Percentiles rank a stretch among this genome's conserved stretches.
Evolutionary conservation across 2,797 vertebrate species (phyloP).

Genomic region (Melanotaenia boesemani): DNA sequence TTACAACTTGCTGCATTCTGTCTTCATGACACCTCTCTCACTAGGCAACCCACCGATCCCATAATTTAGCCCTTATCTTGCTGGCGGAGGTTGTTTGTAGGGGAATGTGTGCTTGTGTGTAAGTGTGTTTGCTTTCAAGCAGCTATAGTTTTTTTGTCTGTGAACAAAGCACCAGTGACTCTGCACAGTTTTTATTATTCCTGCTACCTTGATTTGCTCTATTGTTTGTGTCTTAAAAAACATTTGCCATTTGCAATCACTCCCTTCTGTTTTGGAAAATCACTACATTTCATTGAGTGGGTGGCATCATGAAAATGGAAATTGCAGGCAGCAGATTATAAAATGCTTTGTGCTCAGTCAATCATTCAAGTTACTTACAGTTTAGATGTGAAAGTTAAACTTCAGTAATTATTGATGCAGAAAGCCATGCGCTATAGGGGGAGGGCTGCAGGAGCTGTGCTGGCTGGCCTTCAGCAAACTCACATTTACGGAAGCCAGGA

Average conservation of each 20-base stretch:
- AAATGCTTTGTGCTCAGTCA: constrained; percentile 41
- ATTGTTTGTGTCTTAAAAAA: constrained; percentile 64
- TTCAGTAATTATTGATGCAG: constrained; percentile 54
- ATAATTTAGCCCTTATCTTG: constrained; percentile 74
- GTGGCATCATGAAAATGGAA: constrained; percentile 34
- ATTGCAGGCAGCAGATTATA: constrained; percentile 41
- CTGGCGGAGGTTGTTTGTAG: constrained; percentile 69
- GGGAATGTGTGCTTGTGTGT: constrained; percentile 44
- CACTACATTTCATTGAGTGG: constrained; percentile 52
- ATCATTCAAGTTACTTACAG: constrained; percentile 51
- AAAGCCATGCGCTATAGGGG: constrained; percentile 30
- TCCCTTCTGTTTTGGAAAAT: constrained; percentile 59
- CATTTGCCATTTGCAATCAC: constrained; percentile 57
- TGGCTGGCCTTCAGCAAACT: constrained; percentile 45
- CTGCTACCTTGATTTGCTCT: constrained; percentile 52
- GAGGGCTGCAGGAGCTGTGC: constrained; percentile 38
- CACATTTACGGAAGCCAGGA: constrained; percentile 40
- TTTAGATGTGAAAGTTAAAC: constrained; percentile 53
- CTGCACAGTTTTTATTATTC: constrained; percentile 5
- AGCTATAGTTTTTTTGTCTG: constrained; percentile 18
- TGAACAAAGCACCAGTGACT: constrained; percentile 14
- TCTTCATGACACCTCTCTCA: constrained; percentile 61
- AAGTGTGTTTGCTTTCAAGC: constrained; percentile 15
- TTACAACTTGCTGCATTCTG: constrained; percentile 55
- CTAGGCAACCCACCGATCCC: constrained; percentile 63